Evolutionary conservation across 2,888 invertebrate genomes (phyloP).

Genomic region (Timema podura): DNA sequence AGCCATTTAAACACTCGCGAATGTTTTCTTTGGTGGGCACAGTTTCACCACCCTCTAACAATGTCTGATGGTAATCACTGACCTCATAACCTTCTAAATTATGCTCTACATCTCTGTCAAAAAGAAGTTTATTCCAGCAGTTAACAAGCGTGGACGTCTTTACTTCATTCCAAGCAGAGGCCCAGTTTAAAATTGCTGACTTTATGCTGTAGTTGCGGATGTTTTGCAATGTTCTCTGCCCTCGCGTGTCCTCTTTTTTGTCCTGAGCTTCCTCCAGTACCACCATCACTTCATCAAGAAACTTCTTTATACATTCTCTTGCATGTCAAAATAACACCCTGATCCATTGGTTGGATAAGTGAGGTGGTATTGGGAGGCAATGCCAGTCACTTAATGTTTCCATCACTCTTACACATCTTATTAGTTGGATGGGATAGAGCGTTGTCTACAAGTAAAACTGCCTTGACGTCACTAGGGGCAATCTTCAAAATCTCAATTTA

Average conservation of each 20-base stretch:
- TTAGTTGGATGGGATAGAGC: not conserved
- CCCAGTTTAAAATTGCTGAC: slow-evolving; percentile 14
- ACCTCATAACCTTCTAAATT: not conserved
- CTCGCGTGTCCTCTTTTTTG: slow-evolving; percentile 1
- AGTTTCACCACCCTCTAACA: too few relatives aligned
- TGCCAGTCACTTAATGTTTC: slow-evolving; percentile 14
- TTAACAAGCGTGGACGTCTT: not conserved
- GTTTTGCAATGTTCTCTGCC: slow-evolving; percentile 5
- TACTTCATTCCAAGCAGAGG: slow-evolving; percentile 14
- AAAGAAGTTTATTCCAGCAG: not conserved
- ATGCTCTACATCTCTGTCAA: slow-evolving; percentile 4
- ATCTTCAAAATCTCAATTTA: not conserved
- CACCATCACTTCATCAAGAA: slow-evolving; percentile 6
- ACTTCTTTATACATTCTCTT: slow-evolving; percentile 15
- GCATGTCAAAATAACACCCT: not conserved
- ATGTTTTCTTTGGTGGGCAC: too few relatives aligned
- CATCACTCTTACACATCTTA: slow-evolving; percentile 1
- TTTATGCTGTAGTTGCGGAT: not conserved
- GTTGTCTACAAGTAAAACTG: slow-evolving; percentile 9
- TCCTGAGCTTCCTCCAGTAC: not conserved
- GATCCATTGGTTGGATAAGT: slow-evolving; percentile 8
- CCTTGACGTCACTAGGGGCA: not conserved
- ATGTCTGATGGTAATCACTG: slow-evolving; percentile 17
- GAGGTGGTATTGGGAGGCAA: slow-evolving; percentile 16
- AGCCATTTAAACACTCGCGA: too few relatives aligned